Conservation (phyloP, 2,888 invertebrate genomes). For the Mantis religiosa region DNA sequence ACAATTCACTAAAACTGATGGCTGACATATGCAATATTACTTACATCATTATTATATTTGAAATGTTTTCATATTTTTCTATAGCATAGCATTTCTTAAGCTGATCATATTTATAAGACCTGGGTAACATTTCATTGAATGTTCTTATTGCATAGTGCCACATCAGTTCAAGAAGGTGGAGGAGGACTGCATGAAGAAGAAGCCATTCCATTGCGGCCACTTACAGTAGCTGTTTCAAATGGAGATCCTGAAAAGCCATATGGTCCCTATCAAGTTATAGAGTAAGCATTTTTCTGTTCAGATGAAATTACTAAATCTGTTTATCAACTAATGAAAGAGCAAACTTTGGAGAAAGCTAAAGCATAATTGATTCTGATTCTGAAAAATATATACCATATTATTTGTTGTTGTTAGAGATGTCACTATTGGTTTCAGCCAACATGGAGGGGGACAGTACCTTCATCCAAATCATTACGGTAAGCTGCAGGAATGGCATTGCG, state of each 20-base stretch:
- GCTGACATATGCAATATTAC: too few species aligned
- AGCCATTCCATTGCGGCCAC: conserved; percentile 68
- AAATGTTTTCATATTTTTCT: too few species aligned
- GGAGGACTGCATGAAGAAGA: conserved; percentile 57
- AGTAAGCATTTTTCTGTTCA: conserved; percentile 54
- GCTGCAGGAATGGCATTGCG: conserved; percentile 9
- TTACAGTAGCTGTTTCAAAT: conserved; percentile 63
- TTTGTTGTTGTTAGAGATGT: conserved; percentile 14
- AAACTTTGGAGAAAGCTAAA: neutral
- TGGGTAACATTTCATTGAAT: too few species aligned
- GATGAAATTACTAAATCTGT: neutral
- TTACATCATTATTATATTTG: too few species aligned
- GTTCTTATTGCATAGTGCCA: conserved; percentile 33
- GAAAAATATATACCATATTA: neutral
- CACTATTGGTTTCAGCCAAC: conserved; percentile 29
- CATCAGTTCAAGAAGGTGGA: conserved; percentile 39
- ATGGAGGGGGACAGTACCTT: conserved; percentile 33
- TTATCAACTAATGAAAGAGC: neutral
- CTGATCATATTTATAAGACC: too few species aligned
- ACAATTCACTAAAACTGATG: too few species aligned
- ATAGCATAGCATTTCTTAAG: too few species aligned
- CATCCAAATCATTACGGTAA: conserved; percentile 34
- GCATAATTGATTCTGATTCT: neutral
- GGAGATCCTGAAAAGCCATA: conserved; percentile 61
- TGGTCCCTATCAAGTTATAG: conserved; percentile 56